These are phyloP conservation scores for Rugalucina vietnamica DNA, from an alignment of 2,888 invertebrate genomes.

Conservation along the genomic window DNA sequence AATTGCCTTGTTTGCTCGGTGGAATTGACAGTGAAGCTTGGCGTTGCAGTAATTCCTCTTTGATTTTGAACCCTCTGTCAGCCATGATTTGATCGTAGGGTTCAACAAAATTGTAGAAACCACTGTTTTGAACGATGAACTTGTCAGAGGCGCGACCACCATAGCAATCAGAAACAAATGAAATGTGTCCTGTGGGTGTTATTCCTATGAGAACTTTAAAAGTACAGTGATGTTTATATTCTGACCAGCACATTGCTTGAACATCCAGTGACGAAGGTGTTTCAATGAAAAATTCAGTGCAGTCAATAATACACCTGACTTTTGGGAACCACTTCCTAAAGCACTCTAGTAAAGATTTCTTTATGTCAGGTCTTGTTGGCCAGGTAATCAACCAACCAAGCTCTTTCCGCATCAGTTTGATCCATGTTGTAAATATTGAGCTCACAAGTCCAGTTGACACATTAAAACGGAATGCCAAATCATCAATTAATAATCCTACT, in stretches of 20 bases:
- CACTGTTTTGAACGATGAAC: conserved; percentile 42
- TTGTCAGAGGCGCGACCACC: conserved; percentile 58
- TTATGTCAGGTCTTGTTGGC: conserved; percentile 31
- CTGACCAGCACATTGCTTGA: conserved; percentile 44
- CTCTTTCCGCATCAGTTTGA: conserved; percentile 25
- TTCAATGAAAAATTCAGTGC: conserved; percentile 48
- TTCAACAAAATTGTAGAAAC: conserved; percentile 36
- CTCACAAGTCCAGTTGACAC: conserved; percentile 29
- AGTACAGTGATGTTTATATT: conserved; percentile 60
- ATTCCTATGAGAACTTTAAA: conserved; percentile 51
- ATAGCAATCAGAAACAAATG: conserved; percentile 42
- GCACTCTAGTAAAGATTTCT: conserved; percentile 32
- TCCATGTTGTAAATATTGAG: conserved; percentile 47
- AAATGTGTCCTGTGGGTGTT: conserved; percentile 51
- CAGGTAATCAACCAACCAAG: conserved; percentile 35
- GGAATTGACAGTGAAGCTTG: not conserved
- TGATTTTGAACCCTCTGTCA: conserved; percentile 16
- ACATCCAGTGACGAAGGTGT: conserved; percentile 30
- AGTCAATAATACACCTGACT: conserved; percentile 41
- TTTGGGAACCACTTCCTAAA: conserved; percentile 35
- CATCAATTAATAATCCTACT: conserved; percentile 24
- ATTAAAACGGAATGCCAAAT: conserved; percentile 26
- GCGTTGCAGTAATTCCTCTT: not conserved
- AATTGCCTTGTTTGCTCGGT: not conserved
- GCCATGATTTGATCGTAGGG: conserved; percentile 54